phyloP scores from a whole-genome alignment of 2,113 vertebrate genomes.

The Psophia crepitans region DNA sequence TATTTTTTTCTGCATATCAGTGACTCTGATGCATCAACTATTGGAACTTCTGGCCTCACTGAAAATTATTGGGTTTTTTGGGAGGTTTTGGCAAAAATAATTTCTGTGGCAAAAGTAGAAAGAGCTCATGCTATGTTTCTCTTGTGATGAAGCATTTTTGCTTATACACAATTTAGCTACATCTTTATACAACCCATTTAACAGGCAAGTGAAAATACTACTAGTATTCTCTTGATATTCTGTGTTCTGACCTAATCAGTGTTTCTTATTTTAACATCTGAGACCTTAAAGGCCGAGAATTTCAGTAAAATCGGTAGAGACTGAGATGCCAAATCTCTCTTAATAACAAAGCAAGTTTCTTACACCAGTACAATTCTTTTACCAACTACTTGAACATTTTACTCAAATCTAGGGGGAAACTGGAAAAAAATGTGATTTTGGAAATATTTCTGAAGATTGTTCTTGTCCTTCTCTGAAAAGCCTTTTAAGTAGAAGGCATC shows the following conservation, averaged over 20 bases:
- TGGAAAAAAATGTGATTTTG: not conserved
- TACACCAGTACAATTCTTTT: not conserved
- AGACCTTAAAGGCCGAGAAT: not conserved
- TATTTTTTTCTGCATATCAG: not conserved
- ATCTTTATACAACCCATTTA: not conserved
- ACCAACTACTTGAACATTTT: not conserved
- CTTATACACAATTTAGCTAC: not conserved
- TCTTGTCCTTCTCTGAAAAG: not conserved
- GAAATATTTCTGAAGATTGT: not conserved
- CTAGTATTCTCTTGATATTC: not conserved
- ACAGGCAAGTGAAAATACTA: not conserved
- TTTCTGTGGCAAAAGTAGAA: not conserved
- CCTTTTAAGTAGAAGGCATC: not conserved
- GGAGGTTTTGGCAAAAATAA: not conserved
- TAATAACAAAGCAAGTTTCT: not conserved
- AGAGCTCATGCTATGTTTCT: not conserved
- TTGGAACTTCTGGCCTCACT: not conserved
- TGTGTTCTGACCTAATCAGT: not conserved
- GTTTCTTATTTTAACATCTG: not conserved
- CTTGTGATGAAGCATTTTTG: not conserved
- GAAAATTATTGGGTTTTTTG: not conserved
- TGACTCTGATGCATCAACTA: not conserved
- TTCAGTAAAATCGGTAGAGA: not conserved
- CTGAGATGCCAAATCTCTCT: not conserved
- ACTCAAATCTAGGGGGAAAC: not conserved